These are phyloP conservation scores for Todiramphus chloris DNA, from an alignment of 2,113 vertebrate species.

Conservation along the genomic window DNA sequence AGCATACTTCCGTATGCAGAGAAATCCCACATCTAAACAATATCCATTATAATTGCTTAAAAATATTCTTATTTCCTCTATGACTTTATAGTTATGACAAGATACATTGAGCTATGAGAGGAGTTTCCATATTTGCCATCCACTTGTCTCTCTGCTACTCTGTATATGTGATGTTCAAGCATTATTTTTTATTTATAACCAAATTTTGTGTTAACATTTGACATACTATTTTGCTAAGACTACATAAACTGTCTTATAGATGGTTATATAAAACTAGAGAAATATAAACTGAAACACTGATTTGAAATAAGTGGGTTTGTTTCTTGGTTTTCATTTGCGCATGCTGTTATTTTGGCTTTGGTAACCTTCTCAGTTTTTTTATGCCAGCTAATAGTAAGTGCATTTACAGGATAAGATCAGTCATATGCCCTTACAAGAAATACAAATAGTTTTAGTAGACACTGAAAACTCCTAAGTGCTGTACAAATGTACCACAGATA, in stretches of 20 bases:
- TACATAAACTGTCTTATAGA: background rate
- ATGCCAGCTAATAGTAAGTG: background rate
- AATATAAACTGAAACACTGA: background rate
- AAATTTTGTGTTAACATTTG: background rate
- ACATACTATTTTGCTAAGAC: background rate
- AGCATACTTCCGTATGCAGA: background rate
- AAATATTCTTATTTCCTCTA: background rate
- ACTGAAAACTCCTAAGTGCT: background rate
- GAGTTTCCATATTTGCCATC: background rate
- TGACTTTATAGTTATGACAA: background rate
- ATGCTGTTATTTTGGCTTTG: background rate
- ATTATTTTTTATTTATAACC: background rate
- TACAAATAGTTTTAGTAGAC: background rate
- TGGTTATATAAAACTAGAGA: background rate
- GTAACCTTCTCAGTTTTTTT: background rate
- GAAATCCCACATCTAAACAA: background rate
- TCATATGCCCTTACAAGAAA: background rate
- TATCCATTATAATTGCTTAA: background rate
- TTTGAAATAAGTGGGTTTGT: background rate
- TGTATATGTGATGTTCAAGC: background rate
- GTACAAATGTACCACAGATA: background rate
- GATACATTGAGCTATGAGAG: background rate
- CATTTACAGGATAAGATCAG: background rate
- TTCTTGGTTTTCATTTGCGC: background rate
- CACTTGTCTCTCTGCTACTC: background rate